phyloP scores from a whole-genome alignment of 2,113 vertebrate species.

The Procavia capensis region DNA sequence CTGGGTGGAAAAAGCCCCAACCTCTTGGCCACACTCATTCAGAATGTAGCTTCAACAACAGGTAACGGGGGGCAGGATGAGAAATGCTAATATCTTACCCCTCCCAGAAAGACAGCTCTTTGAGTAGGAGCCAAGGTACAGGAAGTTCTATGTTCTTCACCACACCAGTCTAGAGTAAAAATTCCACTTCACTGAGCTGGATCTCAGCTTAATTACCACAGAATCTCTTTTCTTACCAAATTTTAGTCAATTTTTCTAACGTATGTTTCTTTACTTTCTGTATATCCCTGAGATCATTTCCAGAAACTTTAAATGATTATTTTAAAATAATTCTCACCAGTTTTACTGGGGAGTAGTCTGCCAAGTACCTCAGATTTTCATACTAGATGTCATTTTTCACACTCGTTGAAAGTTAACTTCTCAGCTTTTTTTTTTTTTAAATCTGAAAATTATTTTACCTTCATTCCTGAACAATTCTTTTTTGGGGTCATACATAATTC shows the following conservation, averaged over 20 bases:
- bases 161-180: neutral
- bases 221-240: neutral
- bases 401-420: neutral
- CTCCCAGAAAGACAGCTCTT: neutral
- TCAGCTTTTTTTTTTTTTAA: neutral
- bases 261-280: neutral
- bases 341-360: neutral
- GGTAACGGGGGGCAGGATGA: neutral
- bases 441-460: neutral
- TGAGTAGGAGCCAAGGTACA: neutral
- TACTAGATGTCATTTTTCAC: neutral
- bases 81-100: neutral
- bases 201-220: neutral
- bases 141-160: neutral
- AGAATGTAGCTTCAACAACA: neutral
- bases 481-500: neutral
- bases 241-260: neutral
- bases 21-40: no score
- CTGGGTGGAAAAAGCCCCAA: neutral
- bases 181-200: neutral
- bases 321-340: neutral
- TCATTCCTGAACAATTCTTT: neutral
- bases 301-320: neutral
- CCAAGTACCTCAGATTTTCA: neutral
- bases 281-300: neutral